Base-by-base conservation (phyloP, 2,888 invertebrate genomes). In the Gasteruption jaculator region DNA sequence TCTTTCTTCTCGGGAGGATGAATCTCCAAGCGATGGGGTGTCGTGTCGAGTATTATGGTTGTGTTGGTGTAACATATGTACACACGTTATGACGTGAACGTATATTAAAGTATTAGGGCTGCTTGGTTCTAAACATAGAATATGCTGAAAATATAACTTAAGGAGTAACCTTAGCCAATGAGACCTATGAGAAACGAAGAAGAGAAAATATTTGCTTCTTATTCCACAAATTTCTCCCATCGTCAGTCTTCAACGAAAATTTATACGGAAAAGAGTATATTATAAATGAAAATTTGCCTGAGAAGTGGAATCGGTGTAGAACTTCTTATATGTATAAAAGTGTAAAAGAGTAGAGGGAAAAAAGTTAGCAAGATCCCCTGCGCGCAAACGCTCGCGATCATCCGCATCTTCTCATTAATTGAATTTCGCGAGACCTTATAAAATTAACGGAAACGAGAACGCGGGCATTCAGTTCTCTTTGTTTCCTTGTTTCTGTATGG, bases 121-220 rank as follows among this genome's bases (percentile, higher is more conserved):
- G 52, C 41, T 45, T 29, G 33, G 48, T 51, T 56, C 68, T 66
- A 68, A 68, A 66, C 57, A 61, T 68, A 69, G 65, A 59, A 51
- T 49, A 54, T 55, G 59, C 68, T 66, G 62, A 57, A 68, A 68
- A 68, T 68, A 67, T 66, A 64, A 64, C 63, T n/a, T n/a, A 55
- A 58, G 57, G 59, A 60, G 56, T 57, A 53, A 60, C 56, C 54
- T 60, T 58, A 56, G 60, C 55, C 54, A 57, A 53, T 53, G 39
- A 34, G 24, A 26, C 32, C 27, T 37, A 29, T 39, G 25, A 46
- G 37, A 26, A 35, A 15, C 42, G 38, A 26, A 26, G 14, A 12
- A 14, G n/a, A 7, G 26, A 26, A 26, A 26, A 26, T 26, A n/a
- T 14, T 26, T 14, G 26, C 26, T 4, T 4, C 26, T 14, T 12